Conservation (phyloP, 2,113 vertebrate species). For the Turnix velox region DNA sequence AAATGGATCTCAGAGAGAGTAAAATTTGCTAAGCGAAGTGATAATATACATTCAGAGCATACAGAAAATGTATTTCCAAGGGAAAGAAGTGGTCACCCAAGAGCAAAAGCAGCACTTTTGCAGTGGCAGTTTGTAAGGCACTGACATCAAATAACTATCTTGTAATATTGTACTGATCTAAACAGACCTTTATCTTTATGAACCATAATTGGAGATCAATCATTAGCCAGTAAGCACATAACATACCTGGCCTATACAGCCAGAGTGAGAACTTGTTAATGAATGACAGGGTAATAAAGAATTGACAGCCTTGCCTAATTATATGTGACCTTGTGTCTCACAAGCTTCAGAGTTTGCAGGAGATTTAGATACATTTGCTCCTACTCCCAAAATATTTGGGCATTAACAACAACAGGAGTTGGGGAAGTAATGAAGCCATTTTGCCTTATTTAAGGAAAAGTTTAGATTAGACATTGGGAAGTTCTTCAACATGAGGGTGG, state of each 20-base stretch:
- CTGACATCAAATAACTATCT: not conserved
- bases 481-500: too few species aligned
- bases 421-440: not conserved
- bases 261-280: not conserved
- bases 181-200: not conserved
- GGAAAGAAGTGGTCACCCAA: not conserved
- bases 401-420: not conserved
- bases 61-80: not conserved
- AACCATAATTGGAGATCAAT: not conserved
- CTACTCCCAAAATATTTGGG: not conserved
- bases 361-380: not conserved
- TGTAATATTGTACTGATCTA: not conserved
- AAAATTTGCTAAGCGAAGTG: not conserved
- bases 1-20: not conserved
- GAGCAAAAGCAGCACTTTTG: not conserved
- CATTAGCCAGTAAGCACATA: not conserved
- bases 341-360: not conserved
- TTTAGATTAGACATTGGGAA: too few species aligned
- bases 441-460: not conserved
- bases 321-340: not conserved
- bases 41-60: not conserved
- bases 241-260: not conserved
- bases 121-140: not conserved
- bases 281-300: not conserved
- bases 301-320: not conserved